Percentiles rank a stretch among this genome's conserved stretches.
Conservation (phyloP, 2,797 vertebrate genomes). For the Triplophysa bombifrons region DNA sequence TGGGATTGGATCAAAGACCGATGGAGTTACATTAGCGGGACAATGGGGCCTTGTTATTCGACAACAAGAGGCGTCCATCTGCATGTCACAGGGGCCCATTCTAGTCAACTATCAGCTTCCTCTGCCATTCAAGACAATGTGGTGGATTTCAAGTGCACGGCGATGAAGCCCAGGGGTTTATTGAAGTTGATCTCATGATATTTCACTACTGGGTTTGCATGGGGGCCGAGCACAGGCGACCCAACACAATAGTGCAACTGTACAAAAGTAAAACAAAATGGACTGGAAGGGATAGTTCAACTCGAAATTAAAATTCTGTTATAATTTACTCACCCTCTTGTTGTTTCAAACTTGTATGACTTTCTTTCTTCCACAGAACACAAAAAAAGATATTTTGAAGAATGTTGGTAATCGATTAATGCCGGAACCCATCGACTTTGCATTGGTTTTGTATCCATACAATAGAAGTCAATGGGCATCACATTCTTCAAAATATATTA, state of each 20-base stretch:
- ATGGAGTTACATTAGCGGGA: slow-evolving; percentile 80
- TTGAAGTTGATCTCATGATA: slow-evolving; percentile 35
- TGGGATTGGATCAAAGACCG: slow-evolving; percentile 84
- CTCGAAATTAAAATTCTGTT: too few relatives aligned
- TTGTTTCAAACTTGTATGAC: too few relatives aligned
- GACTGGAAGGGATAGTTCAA: too few relatives aligned
- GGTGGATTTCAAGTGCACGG: slow-evolving; percentile 44
- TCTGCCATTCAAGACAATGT: slow-evolving; percentile 56
- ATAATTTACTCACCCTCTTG: too few relatives aligned
- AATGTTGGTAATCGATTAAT: too few relatives aligned
- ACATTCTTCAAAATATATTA: too few relatives aligned
- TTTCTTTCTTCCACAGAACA: too few relatives aligned
- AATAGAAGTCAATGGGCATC: too few relatives aligned
- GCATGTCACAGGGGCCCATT: slow-evolving; percentile 61
- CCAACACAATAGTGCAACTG: background rate
- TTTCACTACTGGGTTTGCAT: slow-evolving; percentile 20
- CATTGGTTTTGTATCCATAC: too few relatives aligned
- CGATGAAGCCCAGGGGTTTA: slow-evolving; percentile 41
- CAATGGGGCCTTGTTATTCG: slow-evolving; percentile 78
- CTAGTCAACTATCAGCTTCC: slow-evolving; percentile 56
- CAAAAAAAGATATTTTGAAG: too few relatives aligned
- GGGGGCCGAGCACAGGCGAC: background rate
- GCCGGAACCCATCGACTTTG: too few relatives aligned
- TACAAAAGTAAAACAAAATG: too few relatives aligned
- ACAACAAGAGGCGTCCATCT: slow-evolving; percentile 76